Evolutionary conservation across 2,113 vertebrate genomes (phyloP).

Genomic region (Embiotoca jacksoni): DNA sequence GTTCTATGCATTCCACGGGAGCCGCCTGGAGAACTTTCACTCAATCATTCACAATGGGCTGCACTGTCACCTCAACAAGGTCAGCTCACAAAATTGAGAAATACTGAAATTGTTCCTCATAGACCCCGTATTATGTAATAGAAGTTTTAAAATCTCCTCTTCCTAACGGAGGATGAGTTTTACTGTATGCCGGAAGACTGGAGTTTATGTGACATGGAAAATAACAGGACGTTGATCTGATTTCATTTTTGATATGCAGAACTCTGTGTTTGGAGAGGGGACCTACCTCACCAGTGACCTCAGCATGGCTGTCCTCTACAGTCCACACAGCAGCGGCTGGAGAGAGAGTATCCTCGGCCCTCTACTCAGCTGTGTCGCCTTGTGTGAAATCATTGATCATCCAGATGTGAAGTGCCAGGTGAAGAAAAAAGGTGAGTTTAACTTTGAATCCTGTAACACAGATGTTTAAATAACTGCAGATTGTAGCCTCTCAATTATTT

Average conservation of each 20-base stretch:
- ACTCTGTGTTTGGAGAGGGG: constrained; percentile 96
- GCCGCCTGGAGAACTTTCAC: constrained; percentile 98
- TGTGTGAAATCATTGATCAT: constrained; percentile 98
- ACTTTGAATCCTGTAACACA: neutral
- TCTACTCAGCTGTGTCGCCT: constrained; percentile 93
- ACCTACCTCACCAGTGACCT: constrained; percentile 99
- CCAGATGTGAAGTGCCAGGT: constrained; percentile 97
- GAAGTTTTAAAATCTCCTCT: too few species aligned
- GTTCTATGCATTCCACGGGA: constrained; percentile 97
- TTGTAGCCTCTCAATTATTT: neutral
- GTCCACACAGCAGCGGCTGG: constrained; percentile 93
- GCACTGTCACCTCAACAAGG: constrained; percentile 98
- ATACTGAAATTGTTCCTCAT: neutral
- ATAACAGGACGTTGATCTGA: neutral
- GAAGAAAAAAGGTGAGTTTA: constrained; percentile 91
- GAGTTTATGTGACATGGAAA: neutral
- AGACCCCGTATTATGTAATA: neutral
- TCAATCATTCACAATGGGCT: constrained; percentile 97
- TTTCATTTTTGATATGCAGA: constrained; percentile 81
- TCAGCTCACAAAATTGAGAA: constrained; percentile 56
- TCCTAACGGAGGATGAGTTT: neutral
- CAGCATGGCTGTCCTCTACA: constrained; percentile 97
- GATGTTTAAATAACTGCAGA: neutral
- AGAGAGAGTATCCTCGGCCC: constrained; percentile 89
- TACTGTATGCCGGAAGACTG: neutral